Conservation (phyloP, 2,113 vertebrate genomes). For the Microcebus jonahi region DNA sequence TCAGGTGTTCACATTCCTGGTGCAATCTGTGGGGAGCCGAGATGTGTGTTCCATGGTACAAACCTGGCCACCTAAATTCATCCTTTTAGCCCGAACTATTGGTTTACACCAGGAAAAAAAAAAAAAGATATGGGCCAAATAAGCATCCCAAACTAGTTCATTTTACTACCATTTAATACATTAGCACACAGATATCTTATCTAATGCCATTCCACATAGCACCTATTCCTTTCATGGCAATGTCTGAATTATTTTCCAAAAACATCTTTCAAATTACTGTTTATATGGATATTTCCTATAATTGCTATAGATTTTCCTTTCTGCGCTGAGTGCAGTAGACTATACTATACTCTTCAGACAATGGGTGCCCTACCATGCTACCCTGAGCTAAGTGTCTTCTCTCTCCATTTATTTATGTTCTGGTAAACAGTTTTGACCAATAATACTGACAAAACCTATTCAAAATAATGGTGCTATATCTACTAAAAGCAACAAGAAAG, state of each 20-base stretch:
- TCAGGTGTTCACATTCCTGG: background rate
- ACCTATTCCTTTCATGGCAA: background rate
- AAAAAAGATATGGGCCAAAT: background rate
- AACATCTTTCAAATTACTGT: background rate
- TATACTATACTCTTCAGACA: background rate
- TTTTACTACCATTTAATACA: background rate
- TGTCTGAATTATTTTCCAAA: background rate
- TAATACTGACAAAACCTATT: background rate
- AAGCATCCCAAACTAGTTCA: background rate
- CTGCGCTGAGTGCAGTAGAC: too few relatives aligned
- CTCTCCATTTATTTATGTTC: slow-evolving; percentile 8
- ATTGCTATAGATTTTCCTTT: background rate
- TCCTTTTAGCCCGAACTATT: background rate
- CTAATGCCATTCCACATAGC: background rate
- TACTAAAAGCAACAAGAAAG: background rate
- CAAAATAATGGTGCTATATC: background rate
- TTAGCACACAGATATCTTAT: background rate
- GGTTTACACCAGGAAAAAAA: background rate
- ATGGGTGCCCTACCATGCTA: background rate
- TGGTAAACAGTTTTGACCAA: slow-evolving; percentile 5
- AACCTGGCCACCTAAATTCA: background rate
- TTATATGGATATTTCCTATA: background rate
- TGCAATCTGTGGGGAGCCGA: background rate
- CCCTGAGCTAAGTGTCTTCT: background rate
- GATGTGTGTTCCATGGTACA: background rate